These are phyloP conservation scores for Dreissena polymorpha DNA, from an alignment of 1,140 invertebrate species.

Conservation along the genomic window DNA sequence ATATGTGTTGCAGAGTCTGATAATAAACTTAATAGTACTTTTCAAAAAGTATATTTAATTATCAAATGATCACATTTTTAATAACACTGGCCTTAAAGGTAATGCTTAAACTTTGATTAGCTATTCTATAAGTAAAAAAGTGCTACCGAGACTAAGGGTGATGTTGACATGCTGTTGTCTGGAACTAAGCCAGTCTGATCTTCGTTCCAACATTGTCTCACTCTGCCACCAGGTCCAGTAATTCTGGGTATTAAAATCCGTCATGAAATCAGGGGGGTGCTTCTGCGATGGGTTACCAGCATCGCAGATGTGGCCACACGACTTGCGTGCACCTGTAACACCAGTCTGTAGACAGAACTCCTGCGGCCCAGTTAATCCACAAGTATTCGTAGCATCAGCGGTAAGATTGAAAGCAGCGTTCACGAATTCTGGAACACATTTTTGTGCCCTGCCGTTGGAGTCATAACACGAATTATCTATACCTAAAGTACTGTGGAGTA, in stretches of 20 bases:
- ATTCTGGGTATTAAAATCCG: slow-evolving; percentile 93
- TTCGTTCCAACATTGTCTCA: slow-evolving; percentile 93
- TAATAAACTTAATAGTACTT: too few species aligned
- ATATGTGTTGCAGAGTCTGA: too few species aligned
- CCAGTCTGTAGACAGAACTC: slow-evolving; percentile 94
- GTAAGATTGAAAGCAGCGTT: slow-evolving; percentile 92
- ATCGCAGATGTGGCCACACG: slow-evolving; percentile 82
- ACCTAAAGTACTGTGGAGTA: slow-evolving; percentile 60
- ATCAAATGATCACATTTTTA: too few species aligned
- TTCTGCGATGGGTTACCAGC: slow-evolving; percentile 81
- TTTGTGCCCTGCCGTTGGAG: slow-evolving; percentile 82
- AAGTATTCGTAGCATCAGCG: slow-evolving; percentile 97
- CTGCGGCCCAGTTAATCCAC: slow-evolving; percentile 83
- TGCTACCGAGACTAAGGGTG: slow-evolving; percentile 91
- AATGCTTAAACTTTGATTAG: too few species aligned
- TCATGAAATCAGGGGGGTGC: slow-evolving; percentile 91
- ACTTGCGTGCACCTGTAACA: slow-evolving; percentile 79
- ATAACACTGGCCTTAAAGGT: too few species aligned
- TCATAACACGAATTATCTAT: slow-evolving; percentile 80
- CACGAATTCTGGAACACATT: slow-evolving; percentile 97
- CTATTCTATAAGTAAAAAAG: not conserved
- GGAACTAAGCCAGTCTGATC: slow-evolving; percentile 70
- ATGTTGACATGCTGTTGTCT: slow-evolving; percentile 92
- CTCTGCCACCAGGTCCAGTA: slow-evolving; percentile 99
- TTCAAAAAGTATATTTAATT: too few species aligned